Base-by-base conservation (phyloP, 2,113 vertebrate genomes). In the Hiodon alosoides region DNA sequence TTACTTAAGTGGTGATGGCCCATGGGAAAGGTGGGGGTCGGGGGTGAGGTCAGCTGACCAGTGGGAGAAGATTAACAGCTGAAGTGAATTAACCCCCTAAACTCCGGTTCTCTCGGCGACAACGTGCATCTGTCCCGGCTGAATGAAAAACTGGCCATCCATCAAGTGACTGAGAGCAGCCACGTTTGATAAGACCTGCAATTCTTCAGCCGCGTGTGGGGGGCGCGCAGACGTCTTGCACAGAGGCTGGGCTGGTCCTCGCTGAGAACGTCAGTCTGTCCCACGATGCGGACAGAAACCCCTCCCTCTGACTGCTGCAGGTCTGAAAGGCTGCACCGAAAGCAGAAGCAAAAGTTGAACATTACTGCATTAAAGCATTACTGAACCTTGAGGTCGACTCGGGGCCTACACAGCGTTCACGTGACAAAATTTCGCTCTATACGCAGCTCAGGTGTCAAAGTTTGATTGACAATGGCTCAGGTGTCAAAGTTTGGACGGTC, bases 1-100 rank as follows among this genome's bases (percentile, higher is more conserved):
- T 89, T 91, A 91, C 87, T 91, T 91, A 91, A 91, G 89, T 89
- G 86, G 79, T 66, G 84, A 82, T 89, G 89, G 91, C 89, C 91
- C 79, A 71, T 77, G 71, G 85, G 85, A 95, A 31, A 31, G 31
- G 31, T 31, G 31, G 31, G 31, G 31, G 31, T 31, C 31, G 31
- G 31, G 31, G 31, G 31, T 31, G 31, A 31, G 31, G 31, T 90
- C 97, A 95, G 82, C 55, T 86, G 85, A 87, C 87, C 85, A 80
- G 84, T 83, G 85, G 86, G 83, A 85, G 58, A 31, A 13, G 67
- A 62, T 75, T 3, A 67, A n/a, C 79, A 81, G 71, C 72, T 6
- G 76, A n/a, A 77, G 82, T 72, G 80, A 79, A 79, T 82, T 80
- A 85, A 67, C 84, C 74, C 31, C 11, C 84, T 2, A 82, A 83